Base-by-base conservation (phyloP, 2,113 vertebrate species). In the Labeo rohita region DNA sequence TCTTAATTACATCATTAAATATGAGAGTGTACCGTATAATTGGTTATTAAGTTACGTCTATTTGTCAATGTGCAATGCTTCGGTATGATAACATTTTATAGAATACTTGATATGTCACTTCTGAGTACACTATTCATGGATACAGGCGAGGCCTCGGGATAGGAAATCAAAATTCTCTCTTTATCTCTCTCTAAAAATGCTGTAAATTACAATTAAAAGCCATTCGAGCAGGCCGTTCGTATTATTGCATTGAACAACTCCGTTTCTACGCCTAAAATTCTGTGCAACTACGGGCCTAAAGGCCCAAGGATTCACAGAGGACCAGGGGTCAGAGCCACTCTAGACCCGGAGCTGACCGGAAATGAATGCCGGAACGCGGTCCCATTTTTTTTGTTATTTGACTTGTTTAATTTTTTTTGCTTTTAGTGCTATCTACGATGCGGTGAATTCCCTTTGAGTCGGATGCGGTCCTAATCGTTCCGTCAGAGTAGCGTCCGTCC, bases 21-120 rank as follows among this genome's bases (percentile, higher is more conserved):
- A 90, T 86, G 83, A 88, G 82, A 78, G 85, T 90, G 89, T 23
- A 72, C 88, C 0, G 92, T 92, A 93, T 94, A 95, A 94, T 93
- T 91, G 92, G 93, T 93, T 93, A 93, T 94, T 92, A 93, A 87
- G 90, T 92, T 92, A 92, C 70, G 87, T 81, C 82, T 90, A 21
- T 56, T 90, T 80, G 89, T 90, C 89, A 86, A 92, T 92, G 88
- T 91, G 92, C 93, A 94, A 91, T 39, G 79, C 84, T 92, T 90
- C 91, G 75, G 86, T 34, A 92, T 86, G 81, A 86, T 87, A 89
- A 91, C 91, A 91, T 87, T 93, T 90, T 36, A 89, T 90, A 93
- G 80, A 87, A 2, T 89, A 84, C 83, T 84, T 93, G 93, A 94
- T 91, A 92, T 91, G 90, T 86, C 90, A 79, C 86, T 66, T 85